Evolutionary conservation across 2,797 vertebrate genomes (phyloP), one percentile per base, ranked within the genome.

Genomic region (Antrozous pallidus): DNA sequence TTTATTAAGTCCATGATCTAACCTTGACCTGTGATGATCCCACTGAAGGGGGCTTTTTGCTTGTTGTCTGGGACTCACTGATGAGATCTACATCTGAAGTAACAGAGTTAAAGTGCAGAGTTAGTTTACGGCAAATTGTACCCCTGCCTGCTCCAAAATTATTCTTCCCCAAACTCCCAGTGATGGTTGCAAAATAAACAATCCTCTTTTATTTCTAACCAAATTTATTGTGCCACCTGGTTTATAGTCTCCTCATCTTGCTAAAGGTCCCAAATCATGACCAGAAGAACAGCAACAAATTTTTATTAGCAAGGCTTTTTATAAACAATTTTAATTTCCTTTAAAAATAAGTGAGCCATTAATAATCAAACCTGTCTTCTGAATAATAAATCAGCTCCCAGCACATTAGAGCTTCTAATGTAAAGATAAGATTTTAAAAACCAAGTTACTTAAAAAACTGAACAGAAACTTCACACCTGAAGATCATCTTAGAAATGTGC

Each of bases 391-490:
- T 93, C 65, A 65, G 4, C n/a, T 36, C 45, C 24, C 42, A 71
- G 74, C 81, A 95, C 94, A 75, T 95, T 92, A 75, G 58, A 36
- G 22, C 90, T 92, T 96, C 85, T 75, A 86, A 90, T 94, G 90
- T 88, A 96, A 97, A 96, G 96, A 97, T 95, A 93, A 97, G 88
- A 91, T 87, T 91, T 89, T 56, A 36, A 95, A 94, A 96, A 94
- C 45, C 92, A 93, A 97, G 93, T 96, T 88, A 65, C 95, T 97
- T 94, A 95, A 95, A 96, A 96, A 95, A 96, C 88, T 84, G 93
- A 95, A 93, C 93, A 96, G 95, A 97, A 93, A 97, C 86, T 97
- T 97, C 97, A 97, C 97, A 97, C 97, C 96, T 97, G 97, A 96
- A 95, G 88, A 96, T 97, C 95, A 97, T 97, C 97, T 96, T 79